These are phyloP conservation scores for Astreopora myriophthalma DNA, from an alignment of 64 coral and sea anemone genomes.

Conservation along the genomic window DNA sequence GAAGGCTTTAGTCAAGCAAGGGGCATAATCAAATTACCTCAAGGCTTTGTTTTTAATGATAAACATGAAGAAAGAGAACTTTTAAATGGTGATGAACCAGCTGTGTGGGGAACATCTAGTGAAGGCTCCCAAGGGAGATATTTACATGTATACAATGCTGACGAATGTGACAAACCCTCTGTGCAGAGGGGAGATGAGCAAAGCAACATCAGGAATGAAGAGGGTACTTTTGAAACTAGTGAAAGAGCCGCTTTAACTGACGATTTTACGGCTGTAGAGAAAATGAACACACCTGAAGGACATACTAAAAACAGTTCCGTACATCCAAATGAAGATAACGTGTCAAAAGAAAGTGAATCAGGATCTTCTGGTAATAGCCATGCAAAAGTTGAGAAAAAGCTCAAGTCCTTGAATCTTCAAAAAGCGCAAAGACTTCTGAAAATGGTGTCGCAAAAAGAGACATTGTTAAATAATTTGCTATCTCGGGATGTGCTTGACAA, in stretches of 20 bases:
- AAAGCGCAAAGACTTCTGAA: constrained; percentile 78
- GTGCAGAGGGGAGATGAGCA: background rate
- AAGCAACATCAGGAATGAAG: background rate
- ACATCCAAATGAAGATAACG: background rate
- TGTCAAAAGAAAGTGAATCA: background rate
- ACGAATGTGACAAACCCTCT: background rate
- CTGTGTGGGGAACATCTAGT: background rate
- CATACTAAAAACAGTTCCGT: background rate
- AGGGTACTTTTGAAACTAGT: background rate
- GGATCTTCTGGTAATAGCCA: background rate
- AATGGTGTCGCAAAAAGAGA: constrained; percentile 51
- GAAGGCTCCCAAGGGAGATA: background rate
- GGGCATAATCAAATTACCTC: constrained; percentile 58
- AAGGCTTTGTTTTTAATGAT: constrained; percentile 42
- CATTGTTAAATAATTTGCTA: constrained; percentile 67
- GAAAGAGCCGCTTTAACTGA: background rate
- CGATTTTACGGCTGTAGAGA: background rate
- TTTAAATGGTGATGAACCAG: background rate
- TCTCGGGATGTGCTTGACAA: constrained; percentile 57
- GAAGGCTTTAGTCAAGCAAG: background rate
- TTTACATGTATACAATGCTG: background rate
- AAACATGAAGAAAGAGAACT: background rate
- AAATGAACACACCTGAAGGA: background rate
- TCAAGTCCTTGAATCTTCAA: constrained; percentile 72
- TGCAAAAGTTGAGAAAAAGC: constrained; percentile 68